Base-by-base conservation (phyloP, 2,797 vertebrate species). In the Petrocephalus schoutedeni region DNA sequence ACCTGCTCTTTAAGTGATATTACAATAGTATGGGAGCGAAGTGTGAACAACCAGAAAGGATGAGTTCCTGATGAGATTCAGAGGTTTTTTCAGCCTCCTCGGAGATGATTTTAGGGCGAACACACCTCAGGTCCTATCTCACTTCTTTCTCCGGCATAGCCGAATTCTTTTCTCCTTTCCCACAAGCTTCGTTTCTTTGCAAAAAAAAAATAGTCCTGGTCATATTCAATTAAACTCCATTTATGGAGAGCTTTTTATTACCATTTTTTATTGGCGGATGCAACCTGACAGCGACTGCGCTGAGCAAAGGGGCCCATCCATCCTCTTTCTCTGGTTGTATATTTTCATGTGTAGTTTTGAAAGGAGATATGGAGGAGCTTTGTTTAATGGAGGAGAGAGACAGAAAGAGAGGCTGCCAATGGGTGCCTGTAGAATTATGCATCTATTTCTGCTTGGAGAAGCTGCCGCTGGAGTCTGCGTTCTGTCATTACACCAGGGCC, bases 211-310 rank as follows among this genome's bases (percentile, higher is more conserved):
- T 3, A 41, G 36, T 92, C 90, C 92, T 92, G 91, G 93, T 93
- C 92, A 92, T 89, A 94, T 95, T 94, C 92, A 95, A 95, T 95
- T 94, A 94, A 94, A 94, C 90, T 92, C 93, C 90, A 91, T 95
- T 95, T 95, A 94, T 93, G 91, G 91, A 89, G 89, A n/a, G 89
- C 89, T 90, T 51, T 88, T 90, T 89, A 92, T 91, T 88, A 90
- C 87, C 21, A 16, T 89, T 92, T 77, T 93, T 92, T 94, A 93
- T 92, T 92, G 91, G 89, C 87, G 77, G 41, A 85, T 90, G 90
- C 83, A 91, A 92, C 90, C 93, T 89, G 90, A 93, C 93, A 93
- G 93, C 89, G 91, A 92, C 92, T 89, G 89, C 74, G 74, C 88
- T 86, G 90, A 90, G 89, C 87, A 90, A 87, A 88, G 91, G 91